Conservation (phyloP, 2,113 vertebrate species). For the Zosterops japonicus region DNA sequence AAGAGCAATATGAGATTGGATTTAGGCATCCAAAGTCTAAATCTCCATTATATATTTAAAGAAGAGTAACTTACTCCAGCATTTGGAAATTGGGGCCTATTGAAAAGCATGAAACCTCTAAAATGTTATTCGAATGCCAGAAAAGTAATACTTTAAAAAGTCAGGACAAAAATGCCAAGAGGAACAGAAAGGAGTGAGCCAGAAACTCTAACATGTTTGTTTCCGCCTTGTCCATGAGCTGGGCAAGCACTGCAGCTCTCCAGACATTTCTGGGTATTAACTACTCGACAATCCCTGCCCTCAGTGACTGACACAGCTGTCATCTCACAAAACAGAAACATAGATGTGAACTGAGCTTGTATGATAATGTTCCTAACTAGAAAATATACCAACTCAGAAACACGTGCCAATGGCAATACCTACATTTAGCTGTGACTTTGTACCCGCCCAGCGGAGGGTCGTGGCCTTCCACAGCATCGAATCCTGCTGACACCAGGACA, state of each 20-base stretch:
- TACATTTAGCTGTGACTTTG: constrained; percentile 86
- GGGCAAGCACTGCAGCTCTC: neutral
- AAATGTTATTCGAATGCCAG: constrained; percentile 28
- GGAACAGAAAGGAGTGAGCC: neutral
- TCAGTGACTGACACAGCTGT: neutral
- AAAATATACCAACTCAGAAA: neutral
- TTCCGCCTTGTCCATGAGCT: neutral
- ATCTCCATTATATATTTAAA: constrained; percentile 14
- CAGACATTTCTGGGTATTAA: neutral
- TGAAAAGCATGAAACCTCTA: constrained; percentile 43
- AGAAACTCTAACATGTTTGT: neutral
- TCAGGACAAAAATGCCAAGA: neutral
- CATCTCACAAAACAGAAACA: neutral
- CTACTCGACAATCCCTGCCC: neutral
- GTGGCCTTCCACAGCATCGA: constrained; percentile 84
- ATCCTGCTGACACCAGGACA: constrained; percentile 84
- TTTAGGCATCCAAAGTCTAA: constrained; percentile 11
- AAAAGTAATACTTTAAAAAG: constrained; percentile 19
- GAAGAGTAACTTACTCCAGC: constrained; percentile 1
- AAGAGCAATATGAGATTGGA: constrained; percentile 22
- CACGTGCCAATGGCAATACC: constrained; percentile 22
- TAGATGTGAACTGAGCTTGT: neutral
- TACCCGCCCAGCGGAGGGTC: constrained; percentile 81
- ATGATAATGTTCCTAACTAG: neutral
- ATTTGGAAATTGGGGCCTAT: constrained; percentile 11